Conservation (phyloP, 2,797 vertebrate species). For the Spatula versicolor region DNA sequence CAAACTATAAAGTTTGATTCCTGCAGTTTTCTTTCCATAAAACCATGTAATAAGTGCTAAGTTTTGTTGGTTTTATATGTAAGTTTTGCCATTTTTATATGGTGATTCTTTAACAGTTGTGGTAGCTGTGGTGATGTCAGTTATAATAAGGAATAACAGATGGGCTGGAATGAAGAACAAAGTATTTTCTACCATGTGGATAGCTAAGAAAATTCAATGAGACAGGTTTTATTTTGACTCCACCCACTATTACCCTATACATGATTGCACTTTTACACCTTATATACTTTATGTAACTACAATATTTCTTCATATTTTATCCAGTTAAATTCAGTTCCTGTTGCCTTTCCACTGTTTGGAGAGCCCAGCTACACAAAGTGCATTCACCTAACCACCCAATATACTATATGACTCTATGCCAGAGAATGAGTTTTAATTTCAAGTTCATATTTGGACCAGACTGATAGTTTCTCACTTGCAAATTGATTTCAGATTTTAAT, state of each 20-base stretch:
- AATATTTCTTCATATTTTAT: neutral
- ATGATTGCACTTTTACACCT: constrained; percentile 13
- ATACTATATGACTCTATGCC: neutral
- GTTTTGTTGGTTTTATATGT: constrained; percentile 38
- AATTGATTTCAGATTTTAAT: neutral
- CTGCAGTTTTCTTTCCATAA: constrained; percentile 60
- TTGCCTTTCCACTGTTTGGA: neutral
- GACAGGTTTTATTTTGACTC: constrained; percentile 1
- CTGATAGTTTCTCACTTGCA: neutral
- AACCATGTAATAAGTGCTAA: constrained; percentile 29
- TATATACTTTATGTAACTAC: neutral
- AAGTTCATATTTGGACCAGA: neutral
- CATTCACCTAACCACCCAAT: neutral
- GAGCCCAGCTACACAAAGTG: neutral
- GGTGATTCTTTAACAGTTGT: constrained; percentile 30
- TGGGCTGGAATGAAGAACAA: constrained; percentile 54
- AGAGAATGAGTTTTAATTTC: neutral
- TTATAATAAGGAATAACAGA: constrained; percentile 47
- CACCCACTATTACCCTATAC: neutral
- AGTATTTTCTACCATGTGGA: constrained; percentile 51
- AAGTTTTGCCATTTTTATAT: constrained; percentile 59
- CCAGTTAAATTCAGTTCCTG: neutral
- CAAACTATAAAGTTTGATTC: constrained; percentile 57
- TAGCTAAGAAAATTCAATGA: neutral
- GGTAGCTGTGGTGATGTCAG: constrained; percentile 59